Base-by-base conservation (phyloP, 2,113 vertebrate genomes). In the Orientallactaga bullata region DNA sequence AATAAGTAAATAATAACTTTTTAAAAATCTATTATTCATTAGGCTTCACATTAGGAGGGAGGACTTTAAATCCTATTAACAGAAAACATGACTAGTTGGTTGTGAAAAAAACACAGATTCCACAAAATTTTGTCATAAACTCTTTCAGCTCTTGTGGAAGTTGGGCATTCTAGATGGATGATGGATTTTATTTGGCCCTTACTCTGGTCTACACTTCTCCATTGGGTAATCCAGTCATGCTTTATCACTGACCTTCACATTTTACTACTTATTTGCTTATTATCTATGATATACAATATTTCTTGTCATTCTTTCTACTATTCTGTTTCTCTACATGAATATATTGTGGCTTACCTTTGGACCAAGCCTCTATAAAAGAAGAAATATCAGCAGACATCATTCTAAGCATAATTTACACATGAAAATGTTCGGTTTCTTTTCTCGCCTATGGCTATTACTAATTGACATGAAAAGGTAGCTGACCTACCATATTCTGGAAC, bases 91-190 rank as follows among this genome's bases (percentile, higher is more conserved):
- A 77, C 18, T 63, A 79, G 37, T 11, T 81, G 66, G 6, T 47
- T 65, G 28, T 76, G 60, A n/a, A 88, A 90, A 15, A 86, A 23
- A 26, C 4, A 81, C 16, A 86, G 74, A 86, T 69, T 93, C 47
- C 83, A 71, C 32, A 93, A 88, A 28, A 68, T 16, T 87, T 3
- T 47, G 17, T 15, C 63, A 73, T 32, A 72, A 73, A 5, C n/a
- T 6, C 16, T 73, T 77, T 11, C 21, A 66, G 20, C 12, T 76
- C 30, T 68, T 73, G 42, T 21, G 61, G 17, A 87, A 69, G 42
- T 0, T 72, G 1, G 63, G 66, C 17, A 37, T 10, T 61, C 51
- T 81, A 51, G 17, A 32, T 9, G 76, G 17, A 20, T 4, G 69
- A 20, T 82, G 68, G 9, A 26, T 81, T 85, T 93, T 68, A 37